Conservation (phyloP, 2,113 vertebrate genomes). For the Choloepus hoffmanni region DNA sequence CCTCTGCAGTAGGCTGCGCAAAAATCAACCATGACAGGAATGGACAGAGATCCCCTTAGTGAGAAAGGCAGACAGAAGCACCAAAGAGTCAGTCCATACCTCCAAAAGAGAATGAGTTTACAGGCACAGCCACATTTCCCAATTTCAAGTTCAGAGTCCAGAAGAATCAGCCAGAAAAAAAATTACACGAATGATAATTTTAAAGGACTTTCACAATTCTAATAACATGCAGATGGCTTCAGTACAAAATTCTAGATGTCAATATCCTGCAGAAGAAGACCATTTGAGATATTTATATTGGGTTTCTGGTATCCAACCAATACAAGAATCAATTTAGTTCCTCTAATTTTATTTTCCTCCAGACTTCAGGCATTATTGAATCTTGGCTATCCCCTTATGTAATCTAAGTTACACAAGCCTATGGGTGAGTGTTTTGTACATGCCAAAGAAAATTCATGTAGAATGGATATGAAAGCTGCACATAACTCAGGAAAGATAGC, state of each 20-base stretch:
- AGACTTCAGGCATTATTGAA: slow-evolving; percentile 64
- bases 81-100: background rate
- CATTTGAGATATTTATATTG: slow-evolving; percentile 59
- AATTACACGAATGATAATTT: background rate
- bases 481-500: background rate
- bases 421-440: slow-evolving; percentile 42
- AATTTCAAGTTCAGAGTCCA: background rate
- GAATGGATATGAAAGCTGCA: slow-evolving; percentile 40
- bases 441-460: slow-evolving; percentile 63
- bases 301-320: slow-evolving; percentile 68
- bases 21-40: background rate
- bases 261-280: slow-evolving; percentile 44
- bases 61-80: background rate
- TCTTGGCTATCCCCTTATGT: slow-evolving; percentile 21
- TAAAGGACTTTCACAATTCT: slow-evolving; percentile 33
- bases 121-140: background rate
- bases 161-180: background rate
- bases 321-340: slow-evolving; percentile 71
- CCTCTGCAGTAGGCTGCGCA: background rate
- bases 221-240: slow-evolving; percentile 42
- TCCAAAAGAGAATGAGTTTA: background rate
- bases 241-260: slow-evolving; percentile 62
- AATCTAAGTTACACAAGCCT: slow-evolving; percentile 53
- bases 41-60: background rate
- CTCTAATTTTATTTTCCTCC: slow-evolving; percentile 77